Conservation (phyloP, 2,113 vertebrate species). For the Drymodes brunneopygia region DNA sequence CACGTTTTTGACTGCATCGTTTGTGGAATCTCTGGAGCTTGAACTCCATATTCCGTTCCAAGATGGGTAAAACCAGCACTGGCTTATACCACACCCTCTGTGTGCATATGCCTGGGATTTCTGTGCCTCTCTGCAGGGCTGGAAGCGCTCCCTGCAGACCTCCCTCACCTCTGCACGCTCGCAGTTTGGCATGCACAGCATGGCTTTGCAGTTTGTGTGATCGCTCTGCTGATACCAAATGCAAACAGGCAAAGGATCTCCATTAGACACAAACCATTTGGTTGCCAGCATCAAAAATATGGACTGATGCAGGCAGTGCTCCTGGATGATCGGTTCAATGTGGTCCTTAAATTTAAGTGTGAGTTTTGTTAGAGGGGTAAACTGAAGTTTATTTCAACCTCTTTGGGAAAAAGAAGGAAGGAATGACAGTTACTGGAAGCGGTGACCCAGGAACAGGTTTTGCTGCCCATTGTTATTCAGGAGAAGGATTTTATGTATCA, state of each 20-base stretch:
- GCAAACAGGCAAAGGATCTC: neutral
- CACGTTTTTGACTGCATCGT: neutral
- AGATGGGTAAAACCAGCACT: fast-evolving
- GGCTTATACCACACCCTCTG: neutral
- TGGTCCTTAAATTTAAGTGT: neutral
- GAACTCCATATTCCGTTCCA: neutral
- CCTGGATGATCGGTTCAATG: neutral
- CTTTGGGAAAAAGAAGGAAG: neutral
- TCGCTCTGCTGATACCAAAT: neutral
- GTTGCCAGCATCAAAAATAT: neutral
- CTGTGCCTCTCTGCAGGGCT: neutral
- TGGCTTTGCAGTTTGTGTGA: neutral
- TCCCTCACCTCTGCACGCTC: fast-evolving
- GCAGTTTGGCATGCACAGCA: neutral
- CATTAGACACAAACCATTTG: neutral
- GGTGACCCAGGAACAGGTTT: neutral
- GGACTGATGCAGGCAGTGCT: fast-evolving
- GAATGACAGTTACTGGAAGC: neutral
- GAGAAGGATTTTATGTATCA: constrained; percentile 29
- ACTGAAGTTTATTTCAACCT: neutral
- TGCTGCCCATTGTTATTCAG: neutral
- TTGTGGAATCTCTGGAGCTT: neutral
- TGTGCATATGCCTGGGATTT: neutral
- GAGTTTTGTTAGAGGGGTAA: neutral
- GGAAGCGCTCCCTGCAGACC: neutral